Evolutionary conservation across 2,888 invertebrate genomes (phyloP), one percentile per base, ranked within the genome.

Genomic region (Balanococcus diminutus): DNA sequence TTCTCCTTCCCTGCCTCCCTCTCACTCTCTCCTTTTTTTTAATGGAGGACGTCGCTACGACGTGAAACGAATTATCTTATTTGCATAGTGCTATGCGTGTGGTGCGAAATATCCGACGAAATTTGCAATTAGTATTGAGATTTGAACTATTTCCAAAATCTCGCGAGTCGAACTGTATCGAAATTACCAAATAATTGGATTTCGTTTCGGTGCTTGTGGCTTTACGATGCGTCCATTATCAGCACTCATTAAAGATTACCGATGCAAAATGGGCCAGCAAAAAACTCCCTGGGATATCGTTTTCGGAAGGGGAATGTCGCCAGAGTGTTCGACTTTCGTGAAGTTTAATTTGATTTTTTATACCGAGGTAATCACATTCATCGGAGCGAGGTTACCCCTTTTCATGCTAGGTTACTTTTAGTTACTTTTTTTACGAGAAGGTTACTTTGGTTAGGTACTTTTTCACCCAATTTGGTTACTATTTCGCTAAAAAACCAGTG

Each of bases 81-180:
- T 56, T 56, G 22, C 56, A 56, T 56, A 56, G n/a, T 5, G 46
- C 56, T 22, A 4, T 9, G 56, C 5, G n/a, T 51, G 19, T 56
- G 51, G 19, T 51, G 22, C 22, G 22, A 67, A 67, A 67, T 28
- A 67, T 67, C 28, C 67, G 28, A 67, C 67, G 56, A 56, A 56
- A 56, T 56, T 67, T 67, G 67, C 16, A 67, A 67, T 67, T 28
- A n/a, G n/a, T n/a, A 67, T 67, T 25, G 25, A 67, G 28, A 67
- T 67, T 67, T 67, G 67, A 67, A 67, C 28, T 4, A 28, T 67
- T 67, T 67, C 67, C 67, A 67, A 67, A 67, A 67, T 67, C 67
- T 67, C 67, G 67, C 56, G 11, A 56, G 56, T 56, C 56, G 56
- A 56, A 22, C 22, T 22, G 56, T 56, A 56, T 56, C 56, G 56